Conservation (phyloP, 2,888 invertebrate genomes). For the Cerceris ruficornis region DNA sequence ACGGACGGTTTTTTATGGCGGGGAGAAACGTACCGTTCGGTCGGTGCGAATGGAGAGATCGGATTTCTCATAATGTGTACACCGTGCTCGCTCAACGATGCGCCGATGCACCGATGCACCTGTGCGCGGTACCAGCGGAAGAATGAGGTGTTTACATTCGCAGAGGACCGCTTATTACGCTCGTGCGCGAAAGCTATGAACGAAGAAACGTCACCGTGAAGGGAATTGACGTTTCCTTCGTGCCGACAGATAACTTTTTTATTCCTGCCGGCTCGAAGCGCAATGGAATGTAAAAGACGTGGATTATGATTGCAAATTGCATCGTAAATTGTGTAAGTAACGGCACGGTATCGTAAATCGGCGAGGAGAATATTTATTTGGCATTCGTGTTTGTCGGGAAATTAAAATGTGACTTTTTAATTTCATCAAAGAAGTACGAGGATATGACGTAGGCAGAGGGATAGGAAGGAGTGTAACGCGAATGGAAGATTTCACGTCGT, state of each 20-base stretch:
- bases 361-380: not conserved
- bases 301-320: conserved; percentile 21
- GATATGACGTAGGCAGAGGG: too few relatives aligned
- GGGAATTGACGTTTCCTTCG: conserved; percentile 30
- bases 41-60: conserved; percentile 58
- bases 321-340: conserved; percentile 27
- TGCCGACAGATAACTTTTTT: conserved; percentile 15
- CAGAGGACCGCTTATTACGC: conserved; percentile 1
- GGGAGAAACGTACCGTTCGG: conserved; percentile 21
- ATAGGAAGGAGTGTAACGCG: too few relatives aligned
- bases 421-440: too few relatives aligned
- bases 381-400: not conserved
- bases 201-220: conserved; percentile 1
- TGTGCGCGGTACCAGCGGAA: conserved; percentile 7
- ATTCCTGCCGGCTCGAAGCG: not conserved
- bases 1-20: conserved; percentile 30
- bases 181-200: not conserved
- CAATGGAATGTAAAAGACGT: conserved; percentile 29
- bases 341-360: conserved; percentile 8
- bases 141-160: conserved; percentile 29
- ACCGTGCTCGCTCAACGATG: conserved; percentile 1
- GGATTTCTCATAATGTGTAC: conserved; percentile 62
- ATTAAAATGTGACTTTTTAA: too few relatives aligned
- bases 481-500: too few relatives aligned
- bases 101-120: conserved; percentile 32